A percentile compares a stretch with the other conserved stretches of the same genome.
Evolutionary conservation across 2,113 vertebrate genomes (phyloP).

Genomic region (Neolamprologus ventralis): DNA sequence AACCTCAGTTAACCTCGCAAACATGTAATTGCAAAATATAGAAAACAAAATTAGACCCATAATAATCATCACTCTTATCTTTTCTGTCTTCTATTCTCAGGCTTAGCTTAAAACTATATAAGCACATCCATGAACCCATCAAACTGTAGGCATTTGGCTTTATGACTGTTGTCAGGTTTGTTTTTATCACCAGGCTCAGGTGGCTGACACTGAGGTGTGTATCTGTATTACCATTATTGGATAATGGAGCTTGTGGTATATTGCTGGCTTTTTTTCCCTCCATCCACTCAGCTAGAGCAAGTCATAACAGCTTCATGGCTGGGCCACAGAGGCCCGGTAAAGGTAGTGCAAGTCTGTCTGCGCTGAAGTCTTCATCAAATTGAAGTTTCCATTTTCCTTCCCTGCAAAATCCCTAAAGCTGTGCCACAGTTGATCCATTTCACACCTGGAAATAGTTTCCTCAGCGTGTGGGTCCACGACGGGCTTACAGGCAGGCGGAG

Average conservation of each 20-base stretch:
- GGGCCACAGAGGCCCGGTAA: neutral
- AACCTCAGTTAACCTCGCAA: neutral
- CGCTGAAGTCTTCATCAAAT: conserved; percentile 39
- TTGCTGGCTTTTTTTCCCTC: neutral
- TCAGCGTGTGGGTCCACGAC: neutral
- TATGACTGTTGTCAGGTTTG: neutral
- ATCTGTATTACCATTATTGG: conserved; percentile 4
- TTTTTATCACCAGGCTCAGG: neutral
- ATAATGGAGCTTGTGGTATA: conserved; percentile 21
- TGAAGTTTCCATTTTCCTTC: conserved; percentile 33
- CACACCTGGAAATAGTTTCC: conserved; percentile 59
- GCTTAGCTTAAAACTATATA: neutral
- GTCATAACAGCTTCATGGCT: neutral
- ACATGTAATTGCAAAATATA: neutral
- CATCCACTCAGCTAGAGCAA: neutral
- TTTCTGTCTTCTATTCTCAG: neutral
- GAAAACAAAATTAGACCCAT: neutral
- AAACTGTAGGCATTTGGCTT: neutral
- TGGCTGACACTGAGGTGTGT: neutral
- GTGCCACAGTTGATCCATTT: conserved; percentile 45
- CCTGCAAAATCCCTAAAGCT: conserved; percentile 33
- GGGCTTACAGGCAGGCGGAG: conserved; percentile 5
- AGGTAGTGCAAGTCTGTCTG: neutral
- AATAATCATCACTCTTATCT: neutral
- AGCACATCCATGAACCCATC: neutral